phyloP scores from a whole-genome alignment of 2,888 invertebrate genomes.

The Carpatolechia fugitivella region DNA sequence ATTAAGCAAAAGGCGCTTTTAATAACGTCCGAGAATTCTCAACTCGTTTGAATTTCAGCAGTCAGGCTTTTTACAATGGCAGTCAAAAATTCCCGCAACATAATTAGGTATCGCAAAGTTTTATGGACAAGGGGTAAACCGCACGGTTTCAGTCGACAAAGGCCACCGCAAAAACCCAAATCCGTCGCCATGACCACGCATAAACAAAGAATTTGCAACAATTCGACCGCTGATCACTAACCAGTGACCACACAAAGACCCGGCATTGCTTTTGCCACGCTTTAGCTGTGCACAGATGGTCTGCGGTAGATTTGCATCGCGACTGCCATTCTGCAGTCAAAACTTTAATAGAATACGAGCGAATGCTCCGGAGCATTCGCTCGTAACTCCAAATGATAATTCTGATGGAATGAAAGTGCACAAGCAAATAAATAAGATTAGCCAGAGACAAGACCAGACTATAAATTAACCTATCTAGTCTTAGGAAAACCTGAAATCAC shows the following conservation, averaged over 20 bases:
- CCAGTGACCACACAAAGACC: not conserved
- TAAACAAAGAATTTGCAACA: constrained; percentile 36
- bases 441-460: too few species aligned
- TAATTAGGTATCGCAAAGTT: constrained; percentile 64
- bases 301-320: constrained; percentile 16
- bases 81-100: constrained; percentile 46
- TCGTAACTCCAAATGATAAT: too few species aligned
- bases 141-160: constrained; percentile 23
- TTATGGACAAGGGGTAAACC: constrained; percentile 46
- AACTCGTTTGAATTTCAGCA: not conserved
- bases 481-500: too few species aligned
- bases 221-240: constrained; percentile 29
- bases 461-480: too few species aligned
- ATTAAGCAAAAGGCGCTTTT: not conserved
- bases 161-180: constrained; percentile 49
- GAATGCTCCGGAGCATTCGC: too few species aligned
- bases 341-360: not conserved
- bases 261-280: too few species aligned
- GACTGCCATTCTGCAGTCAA: constrained; percentile 15
- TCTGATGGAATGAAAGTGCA: too few species aligned
- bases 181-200: constrained; percentile 55
- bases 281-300: constrained; percentile 23
- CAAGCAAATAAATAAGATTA: too few species aligned
- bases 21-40: not conserved
- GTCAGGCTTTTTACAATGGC: constrained; percentile 38